Conservation (phyloP, 2,113 vertebrate species). For the Erythrolamprus reginae region DNA sequence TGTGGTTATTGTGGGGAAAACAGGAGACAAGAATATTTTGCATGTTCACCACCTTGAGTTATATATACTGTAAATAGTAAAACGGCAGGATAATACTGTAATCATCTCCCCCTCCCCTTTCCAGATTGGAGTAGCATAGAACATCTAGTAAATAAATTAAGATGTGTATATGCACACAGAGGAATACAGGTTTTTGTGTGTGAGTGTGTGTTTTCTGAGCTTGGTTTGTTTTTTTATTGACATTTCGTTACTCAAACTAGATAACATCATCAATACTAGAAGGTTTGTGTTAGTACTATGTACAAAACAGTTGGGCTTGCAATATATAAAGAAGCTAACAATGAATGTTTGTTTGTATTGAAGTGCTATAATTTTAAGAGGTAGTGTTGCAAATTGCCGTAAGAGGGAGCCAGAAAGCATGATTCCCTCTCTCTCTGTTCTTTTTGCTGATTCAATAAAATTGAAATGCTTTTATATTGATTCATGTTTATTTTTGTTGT, state of each 20-base stretch:
- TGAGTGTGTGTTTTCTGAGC: background rate
- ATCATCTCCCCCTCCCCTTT: background rate
- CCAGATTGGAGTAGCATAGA: background rate
- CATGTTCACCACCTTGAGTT: background rate
- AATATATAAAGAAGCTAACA: too few species aligned
- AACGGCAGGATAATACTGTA: background rate
- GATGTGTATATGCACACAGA: background rate
- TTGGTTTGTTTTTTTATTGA: background rate
- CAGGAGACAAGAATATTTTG: background rate
- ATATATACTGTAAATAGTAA: background rate
- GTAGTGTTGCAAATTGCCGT: too few species aligned
- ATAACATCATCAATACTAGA: background rate
- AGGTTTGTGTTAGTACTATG: too few species aligned
- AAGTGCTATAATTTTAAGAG: too few species aligned
- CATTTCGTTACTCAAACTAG: background rate
- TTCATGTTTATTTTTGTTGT: too few species aligned
- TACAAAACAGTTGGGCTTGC: too few species aligned
- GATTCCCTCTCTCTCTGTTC: too few species aligned
- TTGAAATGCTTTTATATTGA: too few species aligned
- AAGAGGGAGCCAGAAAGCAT: too few species aligned
- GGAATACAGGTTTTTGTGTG: background rate
- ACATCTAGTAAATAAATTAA: background rate
- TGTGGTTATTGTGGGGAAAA: background rate
- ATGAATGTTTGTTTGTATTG: too few species aligned
- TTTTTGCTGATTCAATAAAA: too few species aligned